These are phyloP conservation scores for Muscicapa adusta DNA, from an alignment of 2,113 vertebrate genomes.

Conservation along the genomic window DNA sequence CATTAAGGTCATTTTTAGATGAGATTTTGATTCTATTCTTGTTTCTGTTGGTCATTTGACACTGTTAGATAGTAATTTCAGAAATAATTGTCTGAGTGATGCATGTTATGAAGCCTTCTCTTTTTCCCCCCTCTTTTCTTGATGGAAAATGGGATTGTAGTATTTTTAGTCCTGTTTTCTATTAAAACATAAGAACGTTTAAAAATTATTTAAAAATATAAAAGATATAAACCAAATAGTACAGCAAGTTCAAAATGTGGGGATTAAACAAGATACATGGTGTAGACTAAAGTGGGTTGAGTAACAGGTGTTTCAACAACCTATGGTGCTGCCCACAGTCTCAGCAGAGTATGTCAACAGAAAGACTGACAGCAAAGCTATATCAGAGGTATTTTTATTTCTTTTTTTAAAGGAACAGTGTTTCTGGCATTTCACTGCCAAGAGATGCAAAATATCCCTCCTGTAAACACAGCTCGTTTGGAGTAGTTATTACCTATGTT, in stretches of 20 bases:
- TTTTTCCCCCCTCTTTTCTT: fast-evolving
- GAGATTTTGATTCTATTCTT: background rate
- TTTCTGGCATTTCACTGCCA: background rate
- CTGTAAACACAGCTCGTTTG: background rate
- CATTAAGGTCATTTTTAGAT: background rate
- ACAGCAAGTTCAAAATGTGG: background rate
- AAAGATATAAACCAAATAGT: background rate
- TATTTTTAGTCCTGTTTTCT: background rate
- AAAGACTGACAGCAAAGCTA: background rate
- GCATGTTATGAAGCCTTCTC: background rate
- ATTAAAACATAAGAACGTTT: background rate
- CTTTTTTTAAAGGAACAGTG: background rate
- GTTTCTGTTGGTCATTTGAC: background rate
- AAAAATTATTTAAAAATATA: background rate
- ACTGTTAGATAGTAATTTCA: background rate
- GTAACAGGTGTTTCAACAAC: background rate
- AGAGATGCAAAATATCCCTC: background rate
- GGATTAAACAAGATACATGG: background rate
- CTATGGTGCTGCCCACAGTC: background rate
- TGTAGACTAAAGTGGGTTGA: background rate
- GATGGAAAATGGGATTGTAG: background rate
- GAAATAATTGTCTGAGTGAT: background rate
- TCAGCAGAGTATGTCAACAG: background rate
- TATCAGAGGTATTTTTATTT: background rate
- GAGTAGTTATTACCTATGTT: background rate